Conservation (phyloP, 2,888 invertebrate species). For the Brachylomia viminalis region DNA sequence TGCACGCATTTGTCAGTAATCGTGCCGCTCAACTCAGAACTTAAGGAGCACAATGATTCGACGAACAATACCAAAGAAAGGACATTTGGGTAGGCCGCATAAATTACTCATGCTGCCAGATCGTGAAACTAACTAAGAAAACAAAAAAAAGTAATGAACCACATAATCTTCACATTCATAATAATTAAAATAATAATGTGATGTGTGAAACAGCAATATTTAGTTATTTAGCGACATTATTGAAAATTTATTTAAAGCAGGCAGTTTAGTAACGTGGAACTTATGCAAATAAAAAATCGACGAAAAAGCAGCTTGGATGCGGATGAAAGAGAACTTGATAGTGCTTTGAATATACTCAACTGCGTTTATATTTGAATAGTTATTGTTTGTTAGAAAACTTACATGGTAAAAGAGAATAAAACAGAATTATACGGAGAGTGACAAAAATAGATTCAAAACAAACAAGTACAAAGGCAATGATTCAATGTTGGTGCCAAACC, state of each 20-base stretch:
- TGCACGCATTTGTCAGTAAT: too few relatives aligned
- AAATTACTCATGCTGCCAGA: too few relatives aligned
- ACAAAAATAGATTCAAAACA: neutral
- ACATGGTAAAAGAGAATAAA: too few relatives aligned
- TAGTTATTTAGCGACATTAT: neutral
- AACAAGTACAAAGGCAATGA: neutral
- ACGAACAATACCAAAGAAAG: too few relatives aligned
- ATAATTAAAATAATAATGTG: too few relatives aligned
- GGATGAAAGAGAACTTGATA: slow-evolving; percentile 14
- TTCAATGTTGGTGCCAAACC: neutral
- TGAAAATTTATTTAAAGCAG: neutral
- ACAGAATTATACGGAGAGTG: neutral
- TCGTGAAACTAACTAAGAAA: too few relatives aligned
- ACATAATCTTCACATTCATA: too few relatives aligned
- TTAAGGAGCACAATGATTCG: too few relatives aligned
- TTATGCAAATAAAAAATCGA: neutral
- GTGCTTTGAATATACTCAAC: neutral
- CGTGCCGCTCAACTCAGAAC: too few relatives aligned
- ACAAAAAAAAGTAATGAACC: too few relatives aligned
- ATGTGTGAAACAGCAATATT: neutral
- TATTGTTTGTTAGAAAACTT: neutral
- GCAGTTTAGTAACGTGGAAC: neutral
- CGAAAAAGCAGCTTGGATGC: neutral
- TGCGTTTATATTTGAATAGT: neutral
- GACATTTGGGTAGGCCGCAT: too few relatives aligned